These are phyloP conservation scores for Panulirus ornatus DNA, from an alignment of 1,140 invertebrate species.

Conservation along the genomic window DNA sequence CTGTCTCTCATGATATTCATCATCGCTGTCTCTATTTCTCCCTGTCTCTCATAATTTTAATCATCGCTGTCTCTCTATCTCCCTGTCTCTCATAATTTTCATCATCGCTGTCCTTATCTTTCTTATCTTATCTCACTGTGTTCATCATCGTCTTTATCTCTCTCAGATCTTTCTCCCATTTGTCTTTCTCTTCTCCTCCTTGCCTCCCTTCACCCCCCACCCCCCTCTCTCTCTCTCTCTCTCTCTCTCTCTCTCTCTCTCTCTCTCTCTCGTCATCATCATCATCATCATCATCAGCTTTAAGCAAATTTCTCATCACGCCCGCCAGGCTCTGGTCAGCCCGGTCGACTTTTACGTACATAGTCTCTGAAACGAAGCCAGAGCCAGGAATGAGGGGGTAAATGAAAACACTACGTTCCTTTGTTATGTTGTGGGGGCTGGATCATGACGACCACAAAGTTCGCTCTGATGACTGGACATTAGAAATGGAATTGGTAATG, in stretches of 20 bases:
- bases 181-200: neutral
- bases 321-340: no score
- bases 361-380: no score
- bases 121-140: neutral
- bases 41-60: neutral
- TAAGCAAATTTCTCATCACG: no score
- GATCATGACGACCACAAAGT: no score
- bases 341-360: no score
- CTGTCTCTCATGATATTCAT: neutral
- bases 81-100: neutral
- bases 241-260: conserved; percentile 32
- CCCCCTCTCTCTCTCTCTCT: conserved; percentile 34
- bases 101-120: neutral
- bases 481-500: no score
- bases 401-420: neutral
- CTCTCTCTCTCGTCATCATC: no score
- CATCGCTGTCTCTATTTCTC: neutral
- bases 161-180: neutral
- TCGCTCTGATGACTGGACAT: no score
- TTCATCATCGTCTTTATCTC: neutral
- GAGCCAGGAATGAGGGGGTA: no score
- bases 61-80: neutral
- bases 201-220: neutral
- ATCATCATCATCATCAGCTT: no score
- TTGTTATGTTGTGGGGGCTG: neutral